A percentile compares a stretch with the other conserved stretches of the same genome.
phyloP scores from a whole-genome alignment of 2,888 invertebrate species.

The Agonum fuliginosum region DNA sequence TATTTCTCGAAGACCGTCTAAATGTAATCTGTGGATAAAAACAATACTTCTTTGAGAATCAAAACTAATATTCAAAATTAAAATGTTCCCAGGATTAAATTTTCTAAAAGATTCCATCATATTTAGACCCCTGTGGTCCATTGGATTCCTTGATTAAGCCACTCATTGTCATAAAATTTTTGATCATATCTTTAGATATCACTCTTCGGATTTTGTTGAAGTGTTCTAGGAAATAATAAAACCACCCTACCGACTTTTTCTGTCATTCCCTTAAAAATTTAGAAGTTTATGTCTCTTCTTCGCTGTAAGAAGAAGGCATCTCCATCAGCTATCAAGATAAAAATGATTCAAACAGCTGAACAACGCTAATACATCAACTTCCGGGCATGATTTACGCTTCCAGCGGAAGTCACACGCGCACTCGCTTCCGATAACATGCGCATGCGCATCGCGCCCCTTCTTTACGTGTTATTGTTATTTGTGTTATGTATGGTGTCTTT shows the following conservation, averaged over 20 bases:
- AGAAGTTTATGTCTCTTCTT: not conserved
- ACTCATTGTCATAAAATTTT: not conserved
- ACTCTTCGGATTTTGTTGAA: too few relatives aligned
- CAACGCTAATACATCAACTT: constrained; percentile 46
- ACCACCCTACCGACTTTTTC: not conserved
- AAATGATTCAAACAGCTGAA: constrained; percentile 41
- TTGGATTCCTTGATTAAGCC: too few relatives aligned
- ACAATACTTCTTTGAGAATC: too few relatives aligned
- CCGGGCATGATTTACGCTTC: constrained; percentile 26
- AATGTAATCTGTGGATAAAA: too few relatives aligned
- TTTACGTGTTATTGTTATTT: constrained; percentile 56
- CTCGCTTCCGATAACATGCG: constrained; percentile 9
- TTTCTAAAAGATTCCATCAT: too few relatives aligned
- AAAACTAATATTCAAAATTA: too few relatives aligned
- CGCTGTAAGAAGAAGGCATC: not conserved
- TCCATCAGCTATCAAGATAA: constrained; percentile 22
- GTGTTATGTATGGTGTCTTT: constrained; percentile 58
- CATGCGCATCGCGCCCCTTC: not conserved
- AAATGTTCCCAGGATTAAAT: too few relatives aligned
- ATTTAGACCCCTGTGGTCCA: too few relatives aligned
- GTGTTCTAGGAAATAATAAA: not conserved
- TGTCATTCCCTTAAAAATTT: not conserved
- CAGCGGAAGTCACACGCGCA: not conserved
- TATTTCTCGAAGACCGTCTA: too few relatives aligned
- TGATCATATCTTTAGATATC: not conserved